Conservation (phyloP, 64 coral and sea anemone genomes). For the Montipora foliosa region DNA sequence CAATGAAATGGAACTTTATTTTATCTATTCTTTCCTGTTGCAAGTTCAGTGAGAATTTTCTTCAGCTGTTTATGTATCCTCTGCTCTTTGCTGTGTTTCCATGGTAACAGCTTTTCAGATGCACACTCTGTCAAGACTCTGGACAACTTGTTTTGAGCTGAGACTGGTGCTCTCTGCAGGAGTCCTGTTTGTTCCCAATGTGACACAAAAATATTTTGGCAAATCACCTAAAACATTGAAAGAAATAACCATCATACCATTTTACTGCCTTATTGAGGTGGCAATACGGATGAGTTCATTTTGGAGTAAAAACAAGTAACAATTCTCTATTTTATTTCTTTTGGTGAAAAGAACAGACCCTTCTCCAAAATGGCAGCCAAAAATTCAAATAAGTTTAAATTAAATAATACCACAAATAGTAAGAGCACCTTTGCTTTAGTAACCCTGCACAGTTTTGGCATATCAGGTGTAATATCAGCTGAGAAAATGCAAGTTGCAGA, state of each 20-base stretch:
- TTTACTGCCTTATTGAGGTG: no score
- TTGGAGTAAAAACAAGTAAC: no score
- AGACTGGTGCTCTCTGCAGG: conserved; percentile 68
- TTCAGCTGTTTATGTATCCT: conserved; percentile 28
- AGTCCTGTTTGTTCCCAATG: conserved; percentile 79
- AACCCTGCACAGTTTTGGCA: no score
- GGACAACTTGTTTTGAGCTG: conserved; percentile 67
- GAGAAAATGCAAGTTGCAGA: no score
- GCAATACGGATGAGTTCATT: no score
- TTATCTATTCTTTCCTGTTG: background rate
- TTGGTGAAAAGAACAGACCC: no score
- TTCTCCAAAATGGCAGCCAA: no score
- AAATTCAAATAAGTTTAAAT: no score
- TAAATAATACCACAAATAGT: no score
- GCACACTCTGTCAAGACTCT: conserved; percentile 60
- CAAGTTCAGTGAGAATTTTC: conserved; percentile 20
- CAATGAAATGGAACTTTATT: background rate
- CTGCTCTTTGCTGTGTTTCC: conserved; percentile 73
- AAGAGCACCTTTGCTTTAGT: no score
- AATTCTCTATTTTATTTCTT: no score
- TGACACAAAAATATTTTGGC: conserved; percentile 77
- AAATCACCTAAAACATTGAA: conserved; percentile 56
- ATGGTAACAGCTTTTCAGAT: conserved; percentile 74
- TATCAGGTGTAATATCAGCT: no score
- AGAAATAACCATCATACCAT: background rate